Base-by-base conservation (phyloP, 2,888 invertebrate genomes). In the Galerucella pusilla region DNA sequence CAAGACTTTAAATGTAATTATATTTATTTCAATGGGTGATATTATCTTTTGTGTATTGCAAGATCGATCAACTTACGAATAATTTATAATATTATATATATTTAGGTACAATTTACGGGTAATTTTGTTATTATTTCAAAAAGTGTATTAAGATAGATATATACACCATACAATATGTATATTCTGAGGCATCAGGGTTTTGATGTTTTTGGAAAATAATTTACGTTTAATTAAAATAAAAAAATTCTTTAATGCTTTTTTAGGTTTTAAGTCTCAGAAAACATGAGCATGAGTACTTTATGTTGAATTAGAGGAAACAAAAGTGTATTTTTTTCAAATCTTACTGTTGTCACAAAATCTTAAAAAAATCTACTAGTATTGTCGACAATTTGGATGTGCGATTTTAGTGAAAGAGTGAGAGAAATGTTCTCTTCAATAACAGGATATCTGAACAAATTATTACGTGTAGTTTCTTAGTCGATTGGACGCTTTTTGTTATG, bases 101-200 rank as follows among this genome's bases (percentile, higher is more conserved):
- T 76, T 74, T 67, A 66, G 72, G 71, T 75, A 75, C 46, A 64
- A 65, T 42, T 49, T 75, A 65, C 80, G 80, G 79, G 80, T 80
- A 79, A 78, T 80, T 77, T 79, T 75, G 75, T 80, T 75, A 74
- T 75, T 75, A 25, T 72, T 71, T 70, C 74, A 68, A 69, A 57
- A 11, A 20, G 20, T 20, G 20, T 76, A 71, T 73, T 74, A 73
- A 68, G 7, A 42, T 42, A 42, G 35, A 52, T 70, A 75, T 70
- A 75, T 72, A 68, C 70, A 71, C 35, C 6, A 7, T 42, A 42
- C 7, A 6, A 42, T 42, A 42, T 61, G 66, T 72, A 67, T 75
- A 73, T 80, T 81, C 78, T 83, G 83, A 82, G 84, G 83, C 84
- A 82, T 85, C 85, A 84, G 84, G 84, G 85, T 85, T 49, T 84